Conservation (phyloP, 2,888 invertebrate genomes). For the Acholoe squamosa region DNA sequence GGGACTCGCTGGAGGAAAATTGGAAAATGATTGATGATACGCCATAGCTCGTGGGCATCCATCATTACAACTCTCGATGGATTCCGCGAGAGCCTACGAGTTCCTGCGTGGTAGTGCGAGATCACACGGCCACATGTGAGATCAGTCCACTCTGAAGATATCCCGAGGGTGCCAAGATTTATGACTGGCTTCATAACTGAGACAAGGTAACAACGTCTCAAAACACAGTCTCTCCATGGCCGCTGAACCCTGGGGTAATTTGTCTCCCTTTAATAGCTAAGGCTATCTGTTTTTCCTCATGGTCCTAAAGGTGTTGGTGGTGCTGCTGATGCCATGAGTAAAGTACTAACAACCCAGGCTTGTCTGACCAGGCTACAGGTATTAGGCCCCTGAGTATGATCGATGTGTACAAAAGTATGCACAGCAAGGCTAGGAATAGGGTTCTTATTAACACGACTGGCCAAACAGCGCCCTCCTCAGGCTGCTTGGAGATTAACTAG, state of each 20-base stretch:
- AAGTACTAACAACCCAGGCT: too few species aligned
- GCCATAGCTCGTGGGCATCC: not conserved
- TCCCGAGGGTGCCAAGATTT: not conserved
- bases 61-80: not conserved
- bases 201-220: not conserved
- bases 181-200: not conserved
- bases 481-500: too few species aligned
- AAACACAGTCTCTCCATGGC: not conserved
- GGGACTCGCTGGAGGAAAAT: not conserved
- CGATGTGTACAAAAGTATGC: too few species aligned
- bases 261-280: conserved; percentile 18
- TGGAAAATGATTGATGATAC: conserved; percentile 12
- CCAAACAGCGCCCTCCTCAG: too few species aligned
- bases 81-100: not conserved
- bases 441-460: too few species aligned
- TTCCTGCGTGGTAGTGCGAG: not conserved
- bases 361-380: too few species aligned
- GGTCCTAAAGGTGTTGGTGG: not conserved
- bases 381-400: too few species aligned
- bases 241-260: not conserved
- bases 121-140: not conserved
- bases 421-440: too few species aligned
- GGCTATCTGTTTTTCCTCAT: not conserved
- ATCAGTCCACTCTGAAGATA: not conserved
- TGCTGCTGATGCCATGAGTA: not conserved